Base-by-base conservation (phyloP, 2,888 invertebrate species). In the Lasioglossum morio region DNA sequence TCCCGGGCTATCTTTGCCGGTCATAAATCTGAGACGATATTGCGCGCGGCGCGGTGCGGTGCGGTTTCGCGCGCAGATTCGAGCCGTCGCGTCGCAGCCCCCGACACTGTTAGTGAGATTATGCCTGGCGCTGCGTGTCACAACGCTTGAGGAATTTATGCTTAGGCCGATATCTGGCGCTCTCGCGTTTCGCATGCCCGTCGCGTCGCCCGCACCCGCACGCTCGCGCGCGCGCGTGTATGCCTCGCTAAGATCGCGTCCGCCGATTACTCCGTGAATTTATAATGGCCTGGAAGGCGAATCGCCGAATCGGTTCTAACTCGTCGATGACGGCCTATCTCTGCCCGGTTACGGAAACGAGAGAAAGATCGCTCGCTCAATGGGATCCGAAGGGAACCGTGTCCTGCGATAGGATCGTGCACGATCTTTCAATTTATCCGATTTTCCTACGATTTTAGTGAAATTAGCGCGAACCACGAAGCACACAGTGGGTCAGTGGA, bases 121-220 rank as follows among this genome's bases (percentile, higher is more conserved):
- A 93, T 93, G 93, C 92, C 89, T 91, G 93, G 91, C 69, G 91
- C 92, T 34, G 91, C 90, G 93, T 93, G 93, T 93, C 94, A 93
- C 92, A 87, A 86, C 87, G 89, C 90, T 93, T 94, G 94, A 94
- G 94, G 94, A 94, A 94, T 94, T 94, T 95, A 95, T 94, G 94
- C 94, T 93, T 93, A 93, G 93, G 93, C 93, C 93, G 94, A 94
- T 94, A 94, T 94, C 94, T 94, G 86, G 77, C 81, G 81, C 84
- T 81, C 85, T 78, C 92, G 88, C 93, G 92, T 92, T 93, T 93
- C 92, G 93, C 93, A 93, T 93, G 93, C 87, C 85, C 78, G 46
- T 66, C 77, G 85, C 77, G 86, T 46, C 16, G 46, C 43, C 14
- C 86, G 88, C 90, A 85, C 88, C 82, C 87, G 85, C 82, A 77